These are phyloP conservation scores for Hephaestus fuliginosus DNA, from an alignment of 2,797 vertebrate species.

Conservation along the genomic window DNA sequence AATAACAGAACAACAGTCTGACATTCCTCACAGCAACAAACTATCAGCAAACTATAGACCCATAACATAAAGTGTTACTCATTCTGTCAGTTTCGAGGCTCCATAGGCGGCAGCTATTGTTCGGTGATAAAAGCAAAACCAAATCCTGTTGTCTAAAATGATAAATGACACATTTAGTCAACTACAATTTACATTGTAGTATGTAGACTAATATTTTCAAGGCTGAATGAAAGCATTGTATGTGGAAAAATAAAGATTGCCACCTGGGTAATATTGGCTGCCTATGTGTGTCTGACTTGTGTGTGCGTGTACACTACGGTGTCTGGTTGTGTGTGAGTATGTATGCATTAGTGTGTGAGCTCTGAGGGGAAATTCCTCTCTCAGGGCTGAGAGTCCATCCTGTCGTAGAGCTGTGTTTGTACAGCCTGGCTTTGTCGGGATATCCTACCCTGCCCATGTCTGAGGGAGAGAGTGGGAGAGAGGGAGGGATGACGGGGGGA, in stretches of 20 bases:
- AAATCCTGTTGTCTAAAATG: constrained; percentile 53
- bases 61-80: background rate
- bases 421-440: constrained; percentile 89
- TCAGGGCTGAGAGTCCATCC: constrained; percentile 87
- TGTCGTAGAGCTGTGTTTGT: constrained; percentile 88
- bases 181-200: constrained; percentile 18
- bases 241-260: constrained; percentile 46
- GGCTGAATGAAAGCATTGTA: constrained; percentile 37
- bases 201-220: constrained; percentile 47
- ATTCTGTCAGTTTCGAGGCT: background rate
- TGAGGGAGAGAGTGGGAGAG: constrained; percentile 66
- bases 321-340: constrained; percentile 21
- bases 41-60: background rate
- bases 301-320: background rate
- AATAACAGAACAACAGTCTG: background rate
- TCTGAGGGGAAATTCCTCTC: constrained; percentile 86
- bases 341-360: constrained; percentile 69
- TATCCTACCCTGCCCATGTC: constrained; percentile 87
- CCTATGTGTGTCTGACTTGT: constrained; percentile 12
- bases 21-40: background rate
- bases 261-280: constrained; percentile 28
- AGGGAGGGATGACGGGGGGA: constrained; percentile 40
- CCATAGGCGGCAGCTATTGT: constrained; percentile 10
- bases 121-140: constrained; percentile 27
- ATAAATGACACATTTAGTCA: constrained; percentile 46